Base-by-base conservation (phyloP, 2,113 vertebrate species). In the Panthera uncia region DNA sequence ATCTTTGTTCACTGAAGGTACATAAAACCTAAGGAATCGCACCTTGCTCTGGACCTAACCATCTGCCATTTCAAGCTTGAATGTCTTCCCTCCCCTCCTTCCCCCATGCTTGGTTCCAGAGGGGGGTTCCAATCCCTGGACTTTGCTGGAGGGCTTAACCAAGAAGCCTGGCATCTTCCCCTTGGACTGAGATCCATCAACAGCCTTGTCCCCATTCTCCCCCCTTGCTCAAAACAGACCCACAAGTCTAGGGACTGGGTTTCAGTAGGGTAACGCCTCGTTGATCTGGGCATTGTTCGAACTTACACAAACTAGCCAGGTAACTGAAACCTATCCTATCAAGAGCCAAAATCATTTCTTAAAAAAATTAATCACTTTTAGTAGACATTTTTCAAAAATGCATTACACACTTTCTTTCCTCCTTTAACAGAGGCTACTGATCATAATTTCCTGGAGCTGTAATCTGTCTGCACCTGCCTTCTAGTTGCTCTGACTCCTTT, bases 21-120 rank as follows among this genome's bases (percentile, higher is more conserved):
- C 31, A 85, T 92, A 84, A 95, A 98, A 90, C 36, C 36, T 90
- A 93, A 76, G 91, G 96, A 96, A n/a, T 94, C 21, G 4, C 57
- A 80, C 21, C n/a, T 83, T 68, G 5, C 76, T 96, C 74, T 87
- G 31, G 23, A 74, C 19, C 48, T 63, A 91, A 55, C 79, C 86
- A 94, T 93, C 96, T 97, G 89, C 90, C 36, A 33, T 71, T 97
- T 94, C 89, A 95, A 78, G 74, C 82, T 76, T 80, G 50, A 14
- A 3, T 92, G 18, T 97, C 84, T 91, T 19, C 12, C 12, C 76
- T 57, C 14, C 5, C 16, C 29, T 27, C 48, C 31, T 36, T 92
- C 25, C 38, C 29, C n/a, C 52, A 78, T 25, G 2, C 52, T 27
- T 33, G 16, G 41, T 81, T 71, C 36, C 86, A 89, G 48, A 36